These are phyloP conservation scores for Morinoia aosen DNA, from an alignment of 2,888 invertebrate species.

Conservation along the genomic window DNA sequence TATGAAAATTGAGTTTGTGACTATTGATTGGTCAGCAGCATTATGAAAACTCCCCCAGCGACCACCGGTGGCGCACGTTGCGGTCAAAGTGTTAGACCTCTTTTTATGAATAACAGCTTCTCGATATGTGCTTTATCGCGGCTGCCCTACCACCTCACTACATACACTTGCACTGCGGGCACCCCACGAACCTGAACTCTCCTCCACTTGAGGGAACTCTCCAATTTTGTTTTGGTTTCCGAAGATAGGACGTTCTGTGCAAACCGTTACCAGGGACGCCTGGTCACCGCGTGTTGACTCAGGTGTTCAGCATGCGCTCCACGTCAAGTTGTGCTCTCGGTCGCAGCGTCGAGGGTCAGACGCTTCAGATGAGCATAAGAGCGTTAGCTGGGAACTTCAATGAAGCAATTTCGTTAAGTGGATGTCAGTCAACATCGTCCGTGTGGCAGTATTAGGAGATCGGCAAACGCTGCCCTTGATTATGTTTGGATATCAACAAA, in stretches of 20 bases:
- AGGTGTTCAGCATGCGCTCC: background rate
- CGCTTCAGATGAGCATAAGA: background rate
- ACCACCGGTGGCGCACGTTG: too few relatives aligned
- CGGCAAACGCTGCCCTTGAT: too few relatives aligned
- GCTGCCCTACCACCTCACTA: too few relatives aligned
- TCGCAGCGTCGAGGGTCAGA: background rate
- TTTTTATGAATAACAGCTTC: too few relatives aligned
- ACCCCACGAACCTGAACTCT: background rate
- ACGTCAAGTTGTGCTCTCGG: background rate
- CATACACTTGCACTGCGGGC: background rate
- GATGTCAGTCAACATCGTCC: too few relatives aligned
- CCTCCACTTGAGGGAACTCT: background rate
- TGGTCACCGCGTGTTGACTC: background rate
- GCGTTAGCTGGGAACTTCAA: background rate
- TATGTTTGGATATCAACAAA: too few relatives aligned
- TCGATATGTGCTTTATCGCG: too few relatives aligned
- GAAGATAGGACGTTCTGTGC: background rate
- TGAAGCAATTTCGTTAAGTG: background rate
- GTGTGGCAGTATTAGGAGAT: too few relatives aligned
- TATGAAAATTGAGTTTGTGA: too few relatives aligned
- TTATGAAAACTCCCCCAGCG: too few relatives aligned
- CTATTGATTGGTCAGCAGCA: too few relatives aligned
- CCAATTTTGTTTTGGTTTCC: background rate
- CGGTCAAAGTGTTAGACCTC: too few relatives aligned
- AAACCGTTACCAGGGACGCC: background rate